These are phyloP conservation scores for Centruroides vittatus DNA, from an alignment of 1,140 invertebrate genomes.

Conservation along the genomic window DNA sequence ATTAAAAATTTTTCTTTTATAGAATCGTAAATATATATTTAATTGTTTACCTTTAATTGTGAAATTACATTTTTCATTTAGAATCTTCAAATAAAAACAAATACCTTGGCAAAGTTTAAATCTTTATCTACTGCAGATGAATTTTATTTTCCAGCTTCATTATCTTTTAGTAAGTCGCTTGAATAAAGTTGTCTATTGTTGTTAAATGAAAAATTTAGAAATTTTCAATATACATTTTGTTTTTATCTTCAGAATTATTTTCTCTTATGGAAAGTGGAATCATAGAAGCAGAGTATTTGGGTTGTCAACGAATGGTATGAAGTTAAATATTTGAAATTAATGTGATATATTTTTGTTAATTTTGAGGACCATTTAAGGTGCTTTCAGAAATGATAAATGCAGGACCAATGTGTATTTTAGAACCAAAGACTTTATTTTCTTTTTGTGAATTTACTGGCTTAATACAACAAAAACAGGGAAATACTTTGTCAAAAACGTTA, in stretches of 20 bases:
- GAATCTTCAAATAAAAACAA: background rate
- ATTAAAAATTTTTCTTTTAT: too few species aligned
- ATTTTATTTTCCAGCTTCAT: constrained; percentile 62
- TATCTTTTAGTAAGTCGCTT: constrained; percentile 50
- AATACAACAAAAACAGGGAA: constrained; percentile 7
- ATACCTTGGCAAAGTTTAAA: constrained; percentile 10
- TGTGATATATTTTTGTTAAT: too few species aligned
- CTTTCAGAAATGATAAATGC: background rate
- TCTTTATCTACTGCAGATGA: constrained; percentile 34
- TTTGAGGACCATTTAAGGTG: background rate
- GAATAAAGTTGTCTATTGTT: too few species aligned
- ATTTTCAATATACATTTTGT: constrained; percentile 18
- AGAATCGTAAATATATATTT: too few species aligned
- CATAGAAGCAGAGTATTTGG: constrained; percentile 22
- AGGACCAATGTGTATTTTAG: background rate
- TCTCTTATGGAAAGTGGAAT: constrained; percentile 23
- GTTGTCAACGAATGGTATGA: constrained; percentile 24
- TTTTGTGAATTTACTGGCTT: too few species aligned
- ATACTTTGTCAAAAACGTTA: too few species aligned
- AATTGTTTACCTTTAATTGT: too few species aligned
- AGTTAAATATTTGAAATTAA: background rate
- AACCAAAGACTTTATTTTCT: too few species aligned
- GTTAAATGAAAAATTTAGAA: background rate
- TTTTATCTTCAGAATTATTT: constrained; percentile 18
- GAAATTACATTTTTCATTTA: too few species aligned